Base-by-base conservation (phyloP, 2,888 invertebrate genomes). In the Amblyjoppa fuscipennis region DNA sequence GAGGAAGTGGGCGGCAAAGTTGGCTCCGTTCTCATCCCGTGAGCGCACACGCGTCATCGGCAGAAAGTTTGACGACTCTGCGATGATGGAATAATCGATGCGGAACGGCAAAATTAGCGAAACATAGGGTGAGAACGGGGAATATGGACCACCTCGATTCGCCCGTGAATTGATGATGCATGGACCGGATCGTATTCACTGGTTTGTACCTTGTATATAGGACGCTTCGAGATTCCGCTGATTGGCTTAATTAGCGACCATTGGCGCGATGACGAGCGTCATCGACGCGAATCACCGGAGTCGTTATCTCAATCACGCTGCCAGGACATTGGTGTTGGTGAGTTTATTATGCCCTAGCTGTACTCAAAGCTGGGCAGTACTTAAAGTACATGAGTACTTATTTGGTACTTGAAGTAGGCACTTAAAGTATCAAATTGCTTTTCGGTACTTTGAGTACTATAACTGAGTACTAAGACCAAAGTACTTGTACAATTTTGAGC, bases 11-110 rank as follows among this genome's bases (percentile, higher is more conserved):
- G 59, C 9, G 6, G 38, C 34, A 64, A 71, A 80, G 38, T 85
- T 79, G 82, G 85, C 82, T 82, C 71, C 34, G 56, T 71, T 79
- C 76, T 71, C 74, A 68, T 81, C 66, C 78, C 64, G 76, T 38
- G 28, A 56, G 45, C 51, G 51, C 70, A 68, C 31, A 53, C 70
- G 16, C 74, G 69, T 81, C 75, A 81, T 81, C 51, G 25, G 68
- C 53, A 13, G 28, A 74, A 64, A 84, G 74, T 84, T 4, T 70
- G 13, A 81, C 76, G 77, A 78, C 74, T 76, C 77, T n/a, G 59
- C 84, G 81, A 81, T 75, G 75, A 79, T 75, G 64, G 75, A 70
- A 69, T 75, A 66, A 81, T 74, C 77, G 74, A 81, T 78, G 70
- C 11, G 16, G 25, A 11, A 45, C 20, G 34, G 38, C 5, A 66